Evolutionary conservation across 2,113 vertebrate species (phyloP).

Genomic region (Ameiurus melas): DNA sequence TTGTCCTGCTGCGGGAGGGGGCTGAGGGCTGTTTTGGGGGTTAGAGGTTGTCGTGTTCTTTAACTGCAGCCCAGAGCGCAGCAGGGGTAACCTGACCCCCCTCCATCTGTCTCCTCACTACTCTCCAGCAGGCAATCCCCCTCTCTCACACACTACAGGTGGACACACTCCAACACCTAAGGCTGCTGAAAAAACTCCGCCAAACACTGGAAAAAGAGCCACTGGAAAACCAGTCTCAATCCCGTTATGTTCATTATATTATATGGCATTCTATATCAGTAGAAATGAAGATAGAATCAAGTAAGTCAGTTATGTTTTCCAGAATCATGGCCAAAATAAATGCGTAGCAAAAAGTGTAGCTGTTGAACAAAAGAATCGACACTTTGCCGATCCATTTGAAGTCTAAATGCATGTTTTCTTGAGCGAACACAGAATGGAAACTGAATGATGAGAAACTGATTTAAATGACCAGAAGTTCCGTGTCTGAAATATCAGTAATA

Average conservation of each 20-base stretch:
- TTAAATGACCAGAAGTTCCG: neutral
- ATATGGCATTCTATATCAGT: neutral
- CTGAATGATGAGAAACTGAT: neutral
- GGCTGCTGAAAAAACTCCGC: constrained; percentile 27
- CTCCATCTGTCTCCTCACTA: constrained; percentile 79
- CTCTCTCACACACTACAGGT: constrained; percentile 41
- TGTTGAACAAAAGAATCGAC: neutral
- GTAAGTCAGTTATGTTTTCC: neutral
- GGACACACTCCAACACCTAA: constrained; percentile 39
- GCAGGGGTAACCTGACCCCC: constrained; percentile 77
- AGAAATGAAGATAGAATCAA: no score
- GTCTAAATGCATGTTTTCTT: neutral
- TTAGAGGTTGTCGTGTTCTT: constrained; percentile 64
- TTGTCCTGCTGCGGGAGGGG: constrained; percentile 39
- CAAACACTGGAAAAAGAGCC: neutral
- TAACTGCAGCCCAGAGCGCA: constrained; percentile 65
- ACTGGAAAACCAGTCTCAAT: neutral
- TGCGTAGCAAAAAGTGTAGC: neutral
- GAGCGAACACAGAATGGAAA: neutral
- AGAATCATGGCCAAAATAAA: neutral
- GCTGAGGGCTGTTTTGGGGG: constrained; percentile 33
- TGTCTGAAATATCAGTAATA: neutral
- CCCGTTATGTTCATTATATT: neutral
- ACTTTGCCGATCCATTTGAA: neutral
- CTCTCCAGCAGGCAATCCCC: constrained; percentile 47